Evolutionary conservation across 2,888 invertebrate species (phyloP).

Genomic region (Chrysolina americana): DNA sequence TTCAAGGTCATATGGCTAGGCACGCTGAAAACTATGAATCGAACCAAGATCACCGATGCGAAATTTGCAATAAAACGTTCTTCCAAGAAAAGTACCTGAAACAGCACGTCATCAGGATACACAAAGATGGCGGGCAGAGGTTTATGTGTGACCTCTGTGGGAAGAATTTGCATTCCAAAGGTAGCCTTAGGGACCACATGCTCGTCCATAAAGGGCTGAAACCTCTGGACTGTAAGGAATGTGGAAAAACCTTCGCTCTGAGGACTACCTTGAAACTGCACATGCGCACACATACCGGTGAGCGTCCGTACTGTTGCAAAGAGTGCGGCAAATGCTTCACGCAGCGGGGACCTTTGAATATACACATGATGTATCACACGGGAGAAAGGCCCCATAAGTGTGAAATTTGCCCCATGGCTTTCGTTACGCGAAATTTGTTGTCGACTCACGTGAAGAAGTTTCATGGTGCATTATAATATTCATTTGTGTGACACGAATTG

Average conservation of each 20-base stretch:
- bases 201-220: slow-evolving; percentile 66
- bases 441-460: slow-evolving; percentile 63
- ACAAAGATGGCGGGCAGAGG: slow-evolving; percentile 53
- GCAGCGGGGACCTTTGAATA: slow-evolving; percentile 71
- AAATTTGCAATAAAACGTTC: slow-evolving; percentile 51
- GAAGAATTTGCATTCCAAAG: slow-evolving; percentile 69
- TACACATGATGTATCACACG: slow-evolving; percentile 63
- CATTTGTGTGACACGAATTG: background rate
- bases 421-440: slow-evolving; percentile 53
- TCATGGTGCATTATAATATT: slow-evolving; percentile 33
- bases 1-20: slow-evolving; percentile 50
- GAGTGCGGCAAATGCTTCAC: slow-evolving; percentile 64
- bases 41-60: slow-evolving; percentile 49
- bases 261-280: slow-evolving; percentile 69
- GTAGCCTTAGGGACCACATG: slow-evolving; percentile 59
- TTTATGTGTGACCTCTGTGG: slow-evolving; percentile 71
- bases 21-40: slow-evolving; percentile 50
- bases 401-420: slow-evolving; percentile 53
- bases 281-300: slow-evolving; percentile 66
- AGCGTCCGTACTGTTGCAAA: slow-evolving; percentile 60
- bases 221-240: slow-evolving; percentile 71
- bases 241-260: slow-evolving; percentile 73
- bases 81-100: slow-evolving; percentile 50
- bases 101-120: slow-evolving; percentile 50
- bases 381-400: slow-evolving; percentile 49